Base-by-base conservation (phyloP, 2,888 invertebrate species). In the Mamestra brassicae region DNA sequence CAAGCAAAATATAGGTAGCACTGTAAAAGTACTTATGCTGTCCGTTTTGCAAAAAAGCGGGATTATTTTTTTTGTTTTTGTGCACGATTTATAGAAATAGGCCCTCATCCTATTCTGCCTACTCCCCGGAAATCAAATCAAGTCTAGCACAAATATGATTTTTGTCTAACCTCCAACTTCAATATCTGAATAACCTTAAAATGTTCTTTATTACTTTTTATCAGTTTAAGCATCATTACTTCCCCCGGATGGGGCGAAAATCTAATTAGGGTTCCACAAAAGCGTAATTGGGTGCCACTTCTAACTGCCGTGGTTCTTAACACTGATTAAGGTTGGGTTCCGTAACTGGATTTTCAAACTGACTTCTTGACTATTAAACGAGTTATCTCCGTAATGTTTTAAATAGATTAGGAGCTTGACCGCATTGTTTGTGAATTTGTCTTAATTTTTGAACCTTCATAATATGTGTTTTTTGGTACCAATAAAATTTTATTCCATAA, bases 211-310 rank as follows among this genome's bases (percentile, higher is more conserved):
- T 69, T 61, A 61, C 52, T 80, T 74, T 67, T 65, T 60, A 80
- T 68, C 38, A 61, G 17, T 73, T 54, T 36, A 36, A 69, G 15
- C 38, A 26, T 62, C 58, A 70, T 70, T 57, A 74, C 38, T 47
- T 68, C 1, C 5, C 50, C 36, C 50, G 55, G 52, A 61, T 34
- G 42, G 63, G 61, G 61, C 58, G 70, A 60, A 82, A 81, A 84
- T 70, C 74, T 79, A 84, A 89, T 87, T 85, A 84, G 62, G 74
- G 38, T 78, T 62, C 54, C 72, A 54, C 65, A 79, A 65, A 55
- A 57, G 45, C 15, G 68, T 81, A 81, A 80, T 76, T 74, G 63
- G 65, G 71, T 83, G 70, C 58, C 75, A 71, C 54, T 66, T 71
- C 67, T 70, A 75, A 57, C 57, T 74, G 63, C 67, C 3, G 60